Conservation (phyloP, 1,140 invertebrate species). For the Adelges cooleyi region DNA sequence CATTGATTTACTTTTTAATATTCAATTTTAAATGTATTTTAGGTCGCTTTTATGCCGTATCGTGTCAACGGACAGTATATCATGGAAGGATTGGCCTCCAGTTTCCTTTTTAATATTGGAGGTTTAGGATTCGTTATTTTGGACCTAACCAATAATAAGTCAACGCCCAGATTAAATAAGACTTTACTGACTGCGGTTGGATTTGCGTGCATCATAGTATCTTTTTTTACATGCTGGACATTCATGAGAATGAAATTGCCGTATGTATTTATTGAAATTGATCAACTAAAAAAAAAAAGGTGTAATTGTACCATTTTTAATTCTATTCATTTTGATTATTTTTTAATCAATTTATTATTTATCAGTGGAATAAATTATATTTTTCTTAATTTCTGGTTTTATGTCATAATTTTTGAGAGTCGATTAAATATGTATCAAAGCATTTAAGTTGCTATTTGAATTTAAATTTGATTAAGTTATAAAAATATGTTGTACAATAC, state of each 20-base stretch:
- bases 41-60: constrained; percentile 97
- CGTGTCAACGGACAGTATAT: constrained; percentile 97
- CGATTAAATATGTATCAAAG: no score
- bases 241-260: constrained; percentile 99
- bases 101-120: constrained; percentile 90
- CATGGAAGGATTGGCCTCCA: constrained; percentile 94
- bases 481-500: no score
- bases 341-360: no score
- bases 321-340: no score
- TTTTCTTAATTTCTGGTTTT: no score
- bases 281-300: no score
- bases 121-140: constrained; percentile 93
- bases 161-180: constrained; percentile 83
- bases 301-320: no score
- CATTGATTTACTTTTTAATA: background rate
- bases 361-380: no score
- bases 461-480: no score
- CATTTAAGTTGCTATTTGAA: no score
- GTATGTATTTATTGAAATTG: constrained; percentile 48
- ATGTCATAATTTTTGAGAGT: no score
- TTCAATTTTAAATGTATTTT: constrained; percentile 29
- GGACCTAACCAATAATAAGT: constrained; percentile 76
- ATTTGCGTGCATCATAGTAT: constrained; percentile 83
- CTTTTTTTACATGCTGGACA: constrained; percentile 92
- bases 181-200: constrained; percentile 84